Base-by-base conservation (phyloP, 2,888 invertebrate genomes). In the Polyommatus iphigenia region DNA sequence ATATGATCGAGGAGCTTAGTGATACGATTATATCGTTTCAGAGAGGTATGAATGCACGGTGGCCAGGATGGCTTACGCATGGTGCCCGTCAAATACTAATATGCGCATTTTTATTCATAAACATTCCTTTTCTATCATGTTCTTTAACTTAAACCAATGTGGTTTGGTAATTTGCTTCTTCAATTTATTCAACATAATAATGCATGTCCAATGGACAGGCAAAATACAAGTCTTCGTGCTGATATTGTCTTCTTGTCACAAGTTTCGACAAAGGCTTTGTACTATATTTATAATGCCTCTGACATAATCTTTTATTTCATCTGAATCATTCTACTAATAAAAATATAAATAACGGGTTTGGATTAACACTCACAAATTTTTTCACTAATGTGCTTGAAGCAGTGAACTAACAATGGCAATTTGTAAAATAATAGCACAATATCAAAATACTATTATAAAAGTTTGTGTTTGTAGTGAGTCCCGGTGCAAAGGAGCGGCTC, bases 21-120 rank as follows among this genome's bases (percentile, higher is more conserved):
- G 98, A 98, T 95, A 99, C 99, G 91, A 98, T 99, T 94, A 99
- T 99, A 95, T 99, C 99, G 93, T 99, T 99, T 96, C 99, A 99
- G 96, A 97, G 98, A 98, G 98, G 98, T 98, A 98, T 96, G 96
- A 91, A 88, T 84, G 89, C 91, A 90, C 90, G 87, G 87, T 84
- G 86, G 84, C 83, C 83, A 83, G 82, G 84, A 82, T 82, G 81
- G 86, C 87, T 89, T 89, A 83, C 85, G 93, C 91, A 93, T 92
- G 92, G 89, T 92, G 88, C 85, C 85, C 90, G 90, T 82, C 82
- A 71, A 84, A 85, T 84, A 79, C 80, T 81, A 57, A 36, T 50
- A 20, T 75, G 50, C 50, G 7, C 50, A 54, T 10, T 50, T 29
- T 50, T 50, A 54, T 29, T 29, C 54, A 24, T 54, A 15, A 24